Base-by-base conservation (phyloP, 2,888 invertebrate genomes). In the Dolichopus griseipennis region DNA sequence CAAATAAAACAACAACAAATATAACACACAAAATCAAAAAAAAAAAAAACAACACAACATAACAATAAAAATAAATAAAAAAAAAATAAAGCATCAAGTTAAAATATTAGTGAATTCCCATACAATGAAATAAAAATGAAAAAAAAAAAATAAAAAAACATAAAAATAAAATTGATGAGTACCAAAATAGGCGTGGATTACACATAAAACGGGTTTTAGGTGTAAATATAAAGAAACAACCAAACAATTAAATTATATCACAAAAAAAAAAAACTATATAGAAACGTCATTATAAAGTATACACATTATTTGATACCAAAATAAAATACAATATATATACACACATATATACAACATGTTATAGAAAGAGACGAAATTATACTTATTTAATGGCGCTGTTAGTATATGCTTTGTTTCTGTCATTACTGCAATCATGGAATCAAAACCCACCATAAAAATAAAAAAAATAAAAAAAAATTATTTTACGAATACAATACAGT, bases 111-210 rank as follows among this genome's bases (percentile, higher is more conserved):
- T 62, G 20, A 10, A 62, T 52, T 52, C 52, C 52, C 52, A 52
- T 18, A 52, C 52, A 52, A 52, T 52, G 52, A 52, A 52, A 52
- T 18, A 18, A 22, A n/a, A 64, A 34, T 37, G n/a, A 64, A 27
- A 64, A 64, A 22, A n/a, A n/a, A n/a, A n/a, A n/a, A n/a, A n/a
- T n/a, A n/a, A n/a, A n/a, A n/a, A n/a, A n/a, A n/a, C n/a, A n/a
- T n/a, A 22, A 52, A 41, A 61, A 61, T 65, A 65, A 65, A 63
- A 65, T 65, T 68, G 68, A 69, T 66, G 69, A 61, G 65, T 6
- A n/a, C 22, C 67, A 61, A 68, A 72, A 71, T 72, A 71, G 72
- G 72, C 72, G 72, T 72, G 72, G 72, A 72, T 72, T 72, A 71
- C 33, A 37, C 68, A 70, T 71, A 68, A 69, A 72, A 70, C 52